phyloP scores from a whole-genome alignment of 2,113 vertebrate genomes.

The Psophia crepitans region DNA sequence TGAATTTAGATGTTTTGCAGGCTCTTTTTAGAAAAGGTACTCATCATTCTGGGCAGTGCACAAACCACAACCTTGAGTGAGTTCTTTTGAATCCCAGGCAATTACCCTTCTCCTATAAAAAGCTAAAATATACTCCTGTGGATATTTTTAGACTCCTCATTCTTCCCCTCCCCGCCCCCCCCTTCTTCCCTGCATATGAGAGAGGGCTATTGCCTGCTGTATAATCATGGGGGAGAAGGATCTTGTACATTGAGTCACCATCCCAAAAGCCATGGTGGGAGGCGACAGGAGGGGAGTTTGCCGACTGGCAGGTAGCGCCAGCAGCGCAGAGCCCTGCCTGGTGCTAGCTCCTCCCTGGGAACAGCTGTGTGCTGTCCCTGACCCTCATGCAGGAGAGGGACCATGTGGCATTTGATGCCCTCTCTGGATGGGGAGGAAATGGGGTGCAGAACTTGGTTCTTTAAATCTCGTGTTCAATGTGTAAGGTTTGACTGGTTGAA shows the following conservation, averaged over 20 bases:
- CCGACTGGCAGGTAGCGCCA: neutral
- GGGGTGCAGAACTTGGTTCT: neutral
- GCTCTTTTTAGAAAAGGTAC: conserved; percentile 36
- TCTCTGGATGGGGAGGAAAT: neutral
- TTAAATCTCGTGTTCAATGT: neutral
- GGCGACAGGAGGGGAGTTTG: neutral
- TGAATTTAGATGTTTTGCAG: conserved; percentile 44
- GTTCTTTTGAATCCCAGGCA: conserved; percentile 18
- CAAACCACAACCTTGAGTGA: conserved; percentile 23
- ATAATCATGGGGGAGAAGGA: neutral
- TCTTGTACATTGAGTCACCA: neutral
- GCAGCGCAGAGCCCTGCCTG: neutral
- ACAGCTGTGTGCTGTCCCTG: neutral
- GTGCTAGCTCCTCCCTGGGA: neutral
- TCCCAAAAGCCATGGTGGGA: neutral
- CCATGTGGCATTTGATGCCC: neutral
- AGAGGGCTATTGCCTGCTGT: neutral
- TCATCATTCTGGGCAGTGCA: conserved; percentile 39
- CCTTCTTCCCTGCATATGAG: neutral
- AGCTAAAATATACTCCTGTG: neutral
- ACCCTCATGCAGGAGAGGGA: neutral
- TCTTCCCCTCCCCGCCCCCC: too few species aligned
- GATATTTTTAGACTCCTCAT: neutral
- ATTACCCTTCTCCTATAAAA: conserved; percentile 48
- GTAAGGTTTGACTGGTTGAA: neutral